These are phyloP conservation scores for Lithophane semibrunnea DNA, from an alignment of 2,888 invertebrate species.

Conservation along the genomic window DNA sequence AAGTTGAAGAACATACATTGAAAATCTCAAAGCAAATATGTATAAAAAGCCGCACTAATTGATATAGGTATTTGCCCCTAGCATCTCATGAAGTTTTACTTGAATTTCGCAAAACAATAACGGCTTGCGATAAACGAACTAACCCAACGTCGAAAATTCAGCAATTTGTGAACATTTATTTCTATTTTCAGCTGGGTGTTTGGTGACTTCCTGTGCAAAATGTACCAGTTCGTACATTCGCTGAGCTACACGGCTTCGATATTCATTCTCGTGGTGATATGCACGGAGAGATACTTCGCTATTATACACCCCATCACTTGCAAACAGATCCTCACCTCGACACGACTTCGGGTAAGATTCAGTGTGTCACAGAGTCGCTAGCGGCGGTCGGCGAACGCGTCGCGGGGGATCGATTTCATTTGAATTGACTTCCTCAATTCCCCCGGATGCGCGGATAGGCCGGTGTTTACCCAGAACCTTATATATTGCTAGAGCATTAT, in stretches of 20 bases:
- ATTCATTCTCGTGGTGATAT: constrained; percentile 96
- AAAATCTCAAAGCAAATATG: neutral
- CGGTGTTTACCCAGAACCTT: constrained; percentile 32
- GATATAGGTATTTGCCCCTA: neutral
- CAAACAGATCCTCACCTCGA: constrained; percentile 95
- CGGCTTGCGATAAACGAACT: neutral
- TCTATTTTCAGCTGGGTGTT: constrained; percentile 93
- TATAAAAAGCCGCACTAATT: constrained; percentile 9
- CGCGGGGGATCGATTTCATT: constrained; percentile 49
- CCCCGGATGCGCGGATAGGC: constrained; percentile 12
- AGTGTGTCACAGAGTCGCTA: constrained; percentile 20
- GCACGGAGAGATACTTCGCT: constrained; percentile 96
- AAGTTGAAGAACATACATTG: neutral
- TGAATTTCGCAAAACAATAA: constrained; percentile 9
- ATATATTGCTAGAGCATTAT: constrained; percentile 30
- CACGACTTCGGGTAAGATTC: constrained; percentile 92
- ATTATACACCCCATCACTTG: constrained; percentile 96
- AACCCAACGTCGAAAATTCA: neutral
- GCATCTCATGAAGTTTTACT: constrained; percentile 12
- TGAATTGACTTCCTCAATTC: constrained; percentile 43
- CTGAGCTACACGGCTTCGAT: constrained; percentile 97
- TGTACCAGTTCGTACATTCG: constrained; percentile 97
- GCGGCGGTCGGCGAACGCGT: constrained; percentile 21
- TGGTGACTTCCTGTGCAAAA: constrained; percentile 96
- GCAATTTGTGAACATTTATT: constrained; percentile 33